These are phyloP conservation scores for Geococcyx californianus DNA, from an alignment of 2,113 vertebrate species.

Conservation along the genomic window DNA sequence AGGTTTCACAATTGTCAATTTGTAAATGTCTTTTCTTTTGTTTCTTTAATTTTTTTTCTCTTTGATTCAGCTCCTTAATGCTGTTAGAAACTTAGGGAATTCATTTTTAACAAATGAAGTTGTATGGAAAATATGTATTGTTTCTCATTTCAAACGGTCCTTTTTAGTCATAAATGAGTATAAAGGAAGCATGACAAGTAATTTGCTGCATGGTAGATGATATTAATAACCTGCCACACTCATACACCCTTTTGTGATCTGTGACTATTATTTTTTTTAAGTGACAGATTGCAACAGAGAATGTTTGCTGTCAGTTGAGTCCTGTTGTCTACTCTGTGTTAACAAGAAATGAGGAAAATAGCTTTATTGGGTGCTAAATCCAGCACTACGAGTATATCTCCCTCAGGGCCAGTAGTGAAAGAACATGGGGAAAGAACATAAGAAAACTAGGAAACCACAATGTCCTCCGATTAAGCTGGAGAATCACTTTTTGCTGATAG, in stretches of 20 bases:
- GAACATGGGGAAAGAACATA: not conserved
- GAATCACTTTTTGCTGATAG: not conserved
- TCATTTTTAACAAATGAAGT: not conserved
- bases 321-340: not conserved
- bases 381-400: not conserved
- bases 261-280: conserved; percentile 24
- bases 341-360: conserved; percentile 14
- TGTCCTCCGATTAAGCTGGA: not conserved
- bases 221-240: conserved; percentile 71
- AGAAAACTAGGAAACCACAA: not conserved
- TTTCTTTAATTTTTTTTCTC: not conserved
- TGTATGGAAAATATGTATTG: conserved; percentile 56
- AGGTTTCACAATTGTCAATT: not conserved
- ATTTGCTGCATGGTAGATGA: conserved; percentile 69
- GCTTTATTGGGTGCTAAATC: not conserved
- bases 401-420: not conserved
- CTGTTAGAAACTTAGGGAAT: not conserved
- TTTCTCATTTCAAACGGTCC: conserved; percentile 19
- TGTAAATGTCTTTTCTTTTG: not conserved
- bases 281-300: conserved; percentile 45
- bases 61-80: not conserved
- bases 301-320: conserved; percentile 14
- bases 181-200: conserved; percentile 75
- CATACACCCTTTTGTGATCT: conserved; percentile 37
- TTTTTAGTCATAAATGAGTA: conserved; percentile 68